Evolutionary conservation across 2,888 invertebrate species (phyloP).

Genomic region (Idaea straminata): DNA sequence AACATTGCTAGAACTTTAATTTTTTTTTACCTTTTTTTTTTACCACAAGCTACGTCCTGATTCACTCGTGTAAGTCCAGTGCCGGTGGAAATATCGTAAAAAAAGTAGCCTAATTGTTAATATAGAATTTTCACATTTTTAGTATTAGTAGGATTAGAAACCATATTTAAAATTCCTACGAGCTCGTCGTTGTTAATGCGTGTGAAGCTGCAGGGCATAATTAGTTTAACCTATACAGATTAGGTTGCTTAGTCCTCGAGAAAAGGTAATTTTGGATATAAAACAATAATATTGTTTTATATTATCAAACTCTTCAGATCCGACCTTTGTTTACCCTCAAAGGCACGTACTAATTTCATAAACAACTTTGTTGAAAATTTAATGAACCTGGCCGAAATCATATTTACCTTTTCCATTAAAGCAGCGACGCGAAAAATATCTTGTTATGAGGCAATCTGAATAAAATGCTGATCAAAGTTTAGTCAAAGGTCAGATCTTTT

Average conservation of each 20-base stretch:
- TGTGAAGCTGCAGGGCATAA: too few species aligned
- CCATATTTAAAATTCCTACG: too few species aligned
- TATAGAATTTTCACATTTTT: too few species aligned
- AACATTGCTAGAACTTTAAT: too few species aligned
- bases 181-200: too few species aligned
- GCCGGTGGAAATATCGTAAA: too few species aligned
- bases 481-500: slow-evolving; percentile 13
- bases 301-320: not conserved
- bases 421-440: not conserved
- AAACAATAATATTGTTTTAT: not conserved
- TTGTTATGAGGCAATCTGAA: slow-evolving; percentile 2
- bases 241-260: not conserved
- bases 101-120: too few species aligned
- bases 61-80: too few species aligned
- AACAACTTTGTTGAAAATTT: not conserved
- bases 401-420: not conserved
- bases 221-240: too few species aligned
- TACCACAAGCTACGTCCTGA: too few species aligned
- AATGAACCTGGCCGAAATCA: not conserved
- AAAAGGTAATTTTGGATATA: not conserved
- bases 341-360: not conserved
- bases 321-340: not conserved
- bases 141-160: too few species aligned
- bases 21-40: too few species aligned
- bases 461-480: slow-evolving; percentile 15